phyloP scores from a whole-genome alignment of 1,140 invertebrate genomes.

The Brachionus rotundiformis region DNA sequence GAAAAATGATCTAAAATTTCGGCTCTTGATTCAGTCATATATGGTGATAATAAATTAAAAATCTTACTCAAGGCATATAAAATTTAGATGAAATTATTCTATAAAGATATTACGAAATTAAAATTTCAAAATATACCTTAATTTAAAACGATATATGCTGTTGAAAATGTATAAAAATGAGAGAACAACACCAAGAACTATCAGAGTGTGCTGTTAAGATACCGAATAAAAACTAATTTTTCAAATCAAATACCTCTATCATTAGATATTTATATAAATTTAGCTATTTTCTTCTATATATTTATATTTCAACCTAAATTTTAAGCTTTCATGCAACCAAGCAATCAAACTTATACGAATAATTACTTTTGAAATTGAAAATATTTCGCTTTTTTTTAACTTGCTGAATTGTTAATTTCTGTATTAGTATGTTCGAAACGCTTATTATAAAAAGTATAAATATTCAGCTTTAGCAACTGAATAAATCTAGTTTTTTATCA shows the following conservation, averaged over 20 bases:
- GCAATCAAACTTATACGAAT: slow-evolving; percentile 37
- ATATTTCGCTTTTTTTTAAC: slow-evolving; percentile 5
- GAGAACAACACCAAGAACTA: background rate
- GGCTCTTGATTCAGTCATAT: too few relatives aligned
- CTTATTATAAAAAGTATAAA: background rate
- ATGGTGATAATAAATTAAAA: background rate
- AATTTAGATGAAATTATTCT: background rate
- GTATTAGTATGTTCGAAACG: slow-evolving; percentile 8
- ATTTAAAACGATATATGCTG: background rate
- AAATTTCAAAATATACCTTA: background rate
- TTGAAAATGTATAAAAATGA: background rate
- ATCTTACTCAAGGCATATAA: background rate
- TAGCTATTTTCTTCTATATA: slow-evolving; percentile 18
- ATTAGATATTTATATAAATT: background rate
- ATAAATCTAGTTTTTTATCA: background rate
- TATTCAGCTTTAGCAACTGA: slow-evolving; percentile 7
- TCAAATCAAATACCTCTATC: background rate
- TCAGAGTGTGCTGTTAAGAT: background rate
- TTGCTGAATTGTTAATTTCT: slow-evolving; percentile 20
- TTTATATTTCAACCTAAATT: slow-evolving; percentile 26
- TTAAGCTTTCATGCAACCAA: slow-evolving; percentile 28
- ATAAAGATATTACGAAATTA: background rate
- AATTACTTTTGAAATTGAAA: slow-evolving; percentile 5
- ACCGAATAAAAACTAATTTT: background rate
- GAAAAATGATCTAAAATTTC: too few relatives aligned